phyloP scores from a whole-genome alignment of 2,797 vertebrate genomes.

The Diglossa cyanea region DNA sequence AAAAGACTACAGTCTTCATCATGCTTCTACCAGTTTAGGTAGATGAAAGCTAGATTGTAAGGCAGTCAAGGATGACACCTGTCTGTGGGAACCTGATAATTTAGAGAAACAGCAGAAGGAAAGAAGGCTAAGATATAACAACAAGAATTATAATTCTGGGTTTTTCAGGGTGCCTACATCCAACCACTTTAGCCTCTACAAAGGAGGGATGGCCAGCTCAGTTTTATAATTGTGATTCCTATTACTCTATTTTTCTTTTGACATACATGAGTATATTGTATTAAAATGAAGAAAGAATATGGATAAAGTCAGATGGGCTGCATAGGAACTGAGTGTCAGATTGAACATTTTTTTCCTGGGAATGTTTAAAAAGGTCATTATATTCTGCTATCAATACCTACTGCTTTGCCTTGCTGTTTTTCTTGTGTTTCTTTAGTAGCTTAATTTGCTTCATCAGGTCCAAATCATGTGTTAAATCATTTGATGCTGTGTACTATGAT shows the following conservation, averaged over 20 bases:
- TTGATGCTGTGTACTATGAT: not conserved
- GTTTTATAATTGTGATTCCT: not conserved
- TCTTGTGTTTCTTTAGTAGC: conserved; percentile 29
- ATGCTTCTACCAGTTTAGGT: not conserved
- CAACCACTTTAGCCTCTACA: not conserved
- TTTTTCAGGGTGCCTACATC: not conserved
- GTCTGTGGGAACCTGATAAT: not conserved
- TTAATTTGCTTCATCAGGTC: conserved; percentile 52
- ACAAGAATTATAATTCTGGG: not conserved
- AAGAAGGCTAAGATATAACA: not conserved
- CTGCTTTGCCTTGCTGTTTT: conserved; percentile 47
- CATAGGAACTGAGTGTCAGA: not conserved
- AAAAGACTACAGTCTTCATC: not conserved
- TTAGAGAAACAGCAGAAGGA: not conserved
- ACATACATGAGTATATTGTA: not conserved
- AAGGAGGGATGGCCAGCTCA: not conserved
- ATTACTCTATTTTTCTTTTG: not conserved
- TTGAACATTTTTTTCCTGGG: not conserved
- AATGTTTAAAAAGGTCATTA: conserved; percentile 30
- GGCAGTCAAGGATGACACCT: not conserved
- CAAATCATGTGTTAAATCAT: conserved; percentile 49
- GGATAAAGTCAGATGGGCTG: not conserved
- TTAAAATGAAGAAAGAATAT: not conserved
- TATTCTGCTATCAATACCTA: conserved; percentile 29
- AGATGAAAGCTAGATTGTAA: not conserved